phyloP scores from a whole-genome alignment of 2,797 vertebrate genomes.

The Thunnus albacares region DNA sequence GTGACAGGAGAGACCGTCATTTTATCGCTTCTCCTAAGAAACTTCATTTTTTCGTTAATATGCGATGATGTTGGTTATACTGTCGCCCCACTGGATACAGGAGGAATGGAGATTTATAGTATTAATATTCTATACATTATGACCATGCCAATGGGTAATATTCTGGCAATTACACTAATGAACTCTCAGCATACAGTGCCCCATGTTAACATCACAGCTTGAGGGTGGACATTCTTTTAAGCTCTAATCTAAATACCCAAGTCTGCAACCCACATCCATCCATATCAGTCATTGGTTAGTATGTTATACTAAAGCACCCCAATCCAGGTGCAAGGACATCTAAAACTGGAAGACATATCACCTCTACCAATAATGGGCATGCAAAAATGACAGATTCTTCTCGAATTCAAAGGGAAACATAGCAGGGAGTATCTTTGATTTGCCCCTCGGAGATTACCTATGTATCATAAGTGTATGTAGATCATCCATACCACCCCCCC shows the following conservation, averaged over 20 bases:
- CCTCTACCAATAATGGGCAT: slow-evolving; percentile 74
- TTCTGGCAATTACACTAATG: slow-evolving; percentile 81
- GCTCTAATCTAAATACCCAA: slow-evolving; percentile 69
- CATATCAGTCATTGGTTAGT: slow-evolving; percentile 70
- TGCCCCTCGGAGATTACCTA: slow-evolving; percentile 81
- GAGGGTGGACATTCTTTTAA: slow-evolving; percentile 76
- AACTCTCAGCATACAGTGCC: slow-evolving; percentile 72
- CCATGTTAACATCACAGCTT: slow-evolving; percentile 78
- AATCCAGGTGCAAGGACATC: slow-evolving; percentile 76
- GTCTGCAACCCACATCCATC: slow-evolving; percentile 63
- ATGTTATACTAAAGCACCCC: slow-evolving; percentile 52
- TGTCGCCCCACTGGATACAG: slow-evolving; percentile 43
- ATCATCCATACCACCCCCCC: slow-evolving; percentile 65
- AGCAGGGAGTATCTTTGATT: slow-evolving; percentile 76
- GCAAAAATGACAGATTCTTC: slow-evolving; percentile 78
- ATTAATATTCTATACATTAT: slow-evolving; percentile 80
- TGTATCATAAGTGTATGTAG: slow-evolving; percentile 82
- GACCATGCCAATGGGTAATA: slow-evolving; percentile 79
- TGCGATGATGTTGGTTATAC: slow-evolving; percentile 57
- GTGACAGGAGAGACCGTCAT: slow-evolving; percentile 37
- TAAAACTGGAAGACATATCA: slow-evolving; percentile 80
- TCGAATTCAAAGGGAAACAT: slow-evolving; percentile 77
- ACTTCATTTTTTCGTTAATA: slow-evolving; percentile 65
- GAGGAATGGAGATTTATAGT: slow-evolving; percentile 71
- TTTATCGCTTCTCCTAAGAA: slow-evolving; percentile 52